Conservation (phyloP, 2,113 vertebrate genomes). For the Capreolus pygargus region DNA sequence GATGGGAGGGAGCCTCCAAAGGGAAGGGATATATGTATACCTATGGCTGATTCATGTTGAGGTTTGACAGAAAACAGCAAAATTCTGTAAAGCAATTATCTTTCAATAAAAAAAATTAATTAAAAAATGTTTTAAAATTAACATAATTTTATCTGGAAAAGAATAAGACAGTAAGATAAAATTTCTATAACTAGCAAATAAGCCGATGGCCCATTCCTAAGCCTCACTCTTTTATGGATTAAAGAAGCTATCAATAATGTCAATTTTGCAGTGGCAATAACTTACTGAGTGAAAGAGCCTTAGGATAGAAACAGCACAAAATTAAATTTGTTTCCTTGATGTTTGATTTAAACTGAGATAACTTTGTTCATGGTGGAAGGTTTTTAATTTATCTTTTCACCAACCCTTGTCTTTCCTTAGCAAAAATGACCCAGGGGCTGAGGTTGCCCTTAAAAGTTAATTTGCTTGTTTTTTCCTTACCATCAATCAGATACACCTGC, state of each 20-base stretch:
- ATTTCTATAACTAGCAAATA: not conserved
- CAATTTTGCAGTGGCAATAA: conserved; percentile 42
- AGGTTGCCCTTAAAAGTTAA: conserved; percentile 49
- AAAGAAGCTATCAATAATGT: conserved; percentile 1
- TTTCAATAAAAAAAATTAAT: not conserved
- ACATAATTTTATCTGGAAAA: not conserved
- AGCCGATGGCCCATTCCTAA: not conserved
- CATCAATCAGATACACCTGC: not conserved
- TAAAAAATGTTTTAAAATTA: not conserved
- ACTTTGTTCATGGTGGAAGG: conserved; percentile 14
- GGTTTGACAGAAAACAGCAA: not conserved
- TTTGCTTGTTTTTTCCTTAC: not conserved
- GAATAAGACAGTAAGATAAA: not conserved
- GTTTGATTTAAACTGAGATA: conserved; percentile 30
- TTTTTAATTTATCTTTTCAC: conserved; percentile 34
- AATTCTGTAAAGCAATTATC: not conserved
- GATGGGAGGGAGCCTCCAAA: not conserved
- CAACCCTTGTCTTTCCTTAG: conserved; percentile 35
- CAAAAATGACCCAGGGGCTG: conserved; percentile 25
- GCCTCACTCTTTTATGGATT: not conserved
- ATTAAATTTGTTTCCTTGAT: conserved; percentile 42
- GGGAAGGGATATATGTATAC: not conserved
- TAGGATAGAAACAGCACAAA: conserved; percentile 11
- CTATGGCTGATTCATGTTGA: not conserved
- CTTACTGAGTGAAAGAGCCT: not conserved